phyloP scores from a whole-genome alignment of 2,888 invertebrate genomes.

The Apotomis capreana region DNA sequence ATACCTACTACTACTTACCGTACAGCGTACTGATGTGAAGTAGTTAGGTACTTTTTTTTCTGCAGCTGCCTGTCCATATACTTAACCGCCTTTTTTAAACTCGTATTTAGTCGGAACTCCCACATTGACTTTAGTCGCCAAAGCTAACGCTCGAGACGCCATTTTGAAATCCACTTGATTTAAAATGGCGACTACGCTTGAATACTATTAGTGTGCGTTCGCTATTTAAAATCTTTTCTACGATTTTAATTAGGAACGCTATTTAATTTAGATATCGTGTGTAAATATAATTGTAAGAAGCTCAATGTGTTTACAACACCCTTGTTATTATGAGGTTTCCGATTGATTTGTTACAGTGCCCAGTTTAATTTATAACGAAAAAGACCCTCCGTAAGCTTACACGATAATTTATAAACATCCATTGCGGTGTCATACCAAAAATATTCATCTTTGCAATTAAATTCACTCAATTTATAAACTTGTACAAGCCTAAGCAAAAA shows the following conservation, averaged over 20 bases:
- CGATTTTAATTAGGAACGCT: constrained; percentile 45
- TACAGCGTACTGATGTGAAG: too few relatives aligned
- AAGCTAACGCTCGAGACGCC: constrained; percentile 47
- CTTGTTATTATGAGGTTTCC: constrained; percentile 69
- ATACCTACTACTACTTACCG: too few relatives aligned
- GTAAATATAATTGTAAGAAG: constrained; percentile 72
- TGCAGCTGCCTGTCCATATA: too few relatives aligned
- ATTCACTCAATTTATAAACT: constrained; percentile 62
- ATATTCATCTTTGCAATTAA: constrained; percentile 78
- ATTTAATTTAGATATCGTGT: constrained; percentile 55
- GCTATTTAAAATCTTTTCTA: constrained; percentile 44
- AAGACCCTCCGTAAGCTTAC: constrained; percentile 32
- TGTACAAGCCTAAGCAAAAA: constrained; percentile 82
- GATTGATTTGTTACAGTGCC: constrained; percentile 30
- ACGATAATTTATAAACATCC: constrained; percentile 54
- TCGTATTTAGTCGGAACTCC: not conserved
- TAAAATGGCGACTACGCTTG: constrained; percentile 42
- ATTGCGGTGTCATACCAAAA: constrained; percentile 78
- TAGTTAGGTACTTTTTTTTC: too few relatives aligned
- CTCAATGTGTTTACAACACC: constrained; percentile 78
- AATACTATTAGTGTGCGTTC: constrained; percentile 46
- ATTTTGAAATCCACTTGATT: constrained; percentile 49
- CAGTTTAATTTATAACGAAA: constrained; percentile 29
- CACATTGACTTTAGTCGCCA: constrained; percentile 24
- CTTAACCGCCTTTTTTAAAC: too few relatives aligned